Conservation (phyloP, 2,888 invertebrate genomes). For the Drosophila pegasa region DNA sequence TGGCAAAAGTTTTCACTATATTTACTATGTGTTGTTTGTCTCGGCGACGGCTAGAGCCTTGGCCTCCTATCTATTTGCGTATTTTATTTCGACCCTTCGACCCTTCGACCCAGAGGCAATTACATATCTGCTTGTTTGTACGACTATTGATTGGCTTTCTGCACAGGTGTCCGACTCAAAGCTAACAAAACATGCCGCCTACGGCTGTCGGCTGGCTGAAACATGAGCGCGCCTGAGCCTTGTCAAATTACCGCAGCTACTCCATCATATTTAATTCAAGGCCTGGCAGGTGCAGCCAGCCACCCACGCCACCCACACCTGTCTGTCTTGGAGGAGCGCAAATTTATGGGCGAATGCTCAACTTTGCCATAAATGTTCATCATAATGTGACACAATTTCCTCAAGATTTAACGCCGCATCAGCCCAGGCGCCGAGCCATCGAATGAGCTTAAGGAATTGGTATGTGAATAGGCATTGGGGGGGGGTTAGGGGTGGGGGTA, state of each 20-base stretch:
- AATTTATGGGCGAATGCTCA: conserved; percentile 72
- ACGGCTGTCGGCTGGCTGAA: conserved; percentile 18
- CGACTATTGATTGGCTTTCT: conserved; percentile 38
- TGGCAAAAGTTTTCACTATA: conserved; percentile 3
- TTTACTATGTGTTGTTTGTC: conserved; percentile 1
- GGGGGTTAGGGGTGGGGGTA: background rate
- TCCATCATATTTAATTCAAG: conserved; percentile 70
- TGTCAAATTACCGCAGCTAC: conserved; percentile 74
- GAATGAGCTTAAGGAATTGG: conserved; percentile 19
- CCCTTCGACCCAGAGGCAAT: conserved; percentile 6
- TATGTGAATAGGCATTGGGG: background rate
- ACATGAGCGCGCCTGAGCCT: conserved; percentile 39
- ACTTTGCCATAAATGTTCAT: conserved; percentile 75
- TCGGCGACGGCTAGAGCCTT: background rate
- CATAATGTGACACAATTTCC: conserved; percentile 80
- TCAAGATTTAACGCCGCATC: conserved; percentile 76
- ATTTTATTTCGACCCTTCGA: background rate
- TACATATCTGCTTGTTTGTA: conserved; percentile 31
- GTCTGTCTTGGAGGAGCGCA: conserved; percentile 42
- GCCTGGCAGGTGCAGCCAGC: conserved; percentile 29
- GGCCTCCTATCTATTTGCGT: conserved; percentile 21
- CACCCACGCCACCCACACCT: conserved; percentile 4
- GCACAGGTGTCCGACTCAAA: conserved; percentile 24
- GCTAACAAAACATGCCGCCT: conserved; percentile 24
- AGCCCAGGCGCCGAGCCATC: conserved; percentile 39